Evolutionary conservation across 2,888 invertebrate species (phyloP).

Genomic region (Epinotia bilunana): DNA sequence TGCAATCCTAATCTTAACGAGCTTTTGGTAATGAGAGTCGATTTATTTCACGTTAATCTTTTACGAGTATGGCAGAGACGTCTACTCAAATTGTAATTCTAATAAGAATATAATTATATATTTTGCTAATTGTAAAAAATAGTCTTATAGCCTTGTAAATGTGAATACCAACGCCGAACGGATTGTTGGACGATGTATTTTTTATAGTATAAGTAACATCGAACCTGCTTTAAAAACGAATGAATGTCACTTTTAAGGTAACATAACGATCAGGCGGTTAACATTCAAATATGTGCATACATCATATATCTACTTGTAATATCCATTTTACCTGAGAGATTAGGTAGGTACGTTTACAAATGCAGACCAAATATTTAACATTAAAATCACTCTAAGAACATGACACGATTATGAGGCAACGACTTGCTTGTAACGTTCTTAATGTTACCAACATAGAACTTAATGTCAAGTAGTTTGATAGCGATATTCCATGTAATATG

Average conservation of each 20-base stretch:
- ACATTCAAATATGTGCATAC: neutral
- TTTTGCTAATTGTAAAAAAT: neutral
- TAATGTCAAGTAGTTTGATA: constrained; percentile 53
- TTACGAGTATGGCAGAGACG: neutral
- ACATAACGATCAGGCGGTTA: neutral
- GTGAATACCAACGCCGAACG: neutral
- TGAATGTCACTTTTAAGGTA: neutral
- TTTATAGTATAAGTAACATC: neutral
- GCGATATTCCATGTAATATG: constrained; percentile 54
- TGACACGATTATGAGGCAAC: neutral
- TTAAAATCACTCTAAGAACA: neutral
- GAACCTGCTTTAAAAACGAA: no score
- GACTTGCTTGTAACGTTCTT: neutral
- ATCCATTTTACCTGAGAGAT: neutral
- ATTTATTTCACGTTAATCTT: constrained; percentile 12
- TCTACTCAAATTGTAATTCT: constrained; percentile 17
- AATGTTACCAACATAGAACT: neutral
- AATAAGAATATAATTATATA: constrained; percentile 15
- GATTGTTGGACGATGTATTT: neutral
- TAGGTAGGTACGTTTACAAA: neutral
- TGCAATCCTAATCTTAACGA: constrained; percentile 25
- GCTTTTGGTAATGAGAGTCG: constrained; percentile 23
- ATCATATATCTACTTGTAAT: neutral
- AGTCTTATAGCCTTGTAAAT: constrained; percentile 7
- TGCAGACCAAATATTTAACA: neutral